Evolutionary conservation across 2,888 invertebrate species (phyloP), one percentile per base, ranked within the genome.

Genomic region (Congeria kusceri): DNA sequence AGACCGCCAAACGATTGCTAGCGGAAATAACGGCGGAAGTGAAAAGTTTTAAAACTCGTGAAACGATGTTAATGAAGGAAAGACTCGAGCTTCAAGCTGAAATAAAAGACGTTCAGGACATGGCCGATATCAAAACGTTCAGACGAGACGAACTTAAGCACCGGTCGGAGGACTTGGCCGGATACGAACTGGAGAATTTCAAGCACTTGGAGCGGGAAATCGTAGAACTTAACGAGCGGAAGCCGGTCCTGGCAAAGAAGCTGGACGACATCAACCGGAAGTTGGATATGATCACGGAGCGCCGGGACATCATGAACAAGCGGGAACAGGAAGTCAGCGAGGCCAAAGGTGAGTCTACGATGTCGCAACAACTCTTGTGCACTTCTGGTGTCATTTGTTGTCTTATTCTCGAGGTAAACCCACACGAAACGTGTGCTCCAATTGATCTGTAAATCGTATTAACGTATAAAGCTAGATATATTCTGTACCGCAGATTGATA

Each of bases 71-170:
- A 4, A 75, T 75, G 29, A 77, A 77, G 44, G 89, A 91, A 57
- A 86, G 86, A 56, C 80, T 83, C 2, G 56, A 71, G 0, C 67
- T 90, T 47, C 67, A 81, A 28, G 80, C 82, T 1, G 86, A 88
- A 65, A 81, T 89, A 28, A 88, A 87, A 44, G 87, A 88, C 56
- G 78, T 89, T n/a, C 68, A 84, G 39, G 79, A 89, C 32, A 89
- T 91, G 46, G 72, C 91, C 13, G 90, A 90, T 27, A 83, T 90
- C 13, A 90, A 90, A 68, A 83, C 86, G 44, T 86, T 85, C 57
- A 77, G 90, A 58, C 77, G 77, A 63, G 86, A 86, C 44, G 84
- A 86, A 59, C 23, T 78, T 47, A 72, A 76, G 58, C 72, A 67
- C 15, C 53, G 61, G n/a, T 32, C 79, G 3, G 77, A 80, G 11